phyloP scores from a whole-genome alignment of 2,888 invertebrate species.

The Brenthis daphne region DNA sequence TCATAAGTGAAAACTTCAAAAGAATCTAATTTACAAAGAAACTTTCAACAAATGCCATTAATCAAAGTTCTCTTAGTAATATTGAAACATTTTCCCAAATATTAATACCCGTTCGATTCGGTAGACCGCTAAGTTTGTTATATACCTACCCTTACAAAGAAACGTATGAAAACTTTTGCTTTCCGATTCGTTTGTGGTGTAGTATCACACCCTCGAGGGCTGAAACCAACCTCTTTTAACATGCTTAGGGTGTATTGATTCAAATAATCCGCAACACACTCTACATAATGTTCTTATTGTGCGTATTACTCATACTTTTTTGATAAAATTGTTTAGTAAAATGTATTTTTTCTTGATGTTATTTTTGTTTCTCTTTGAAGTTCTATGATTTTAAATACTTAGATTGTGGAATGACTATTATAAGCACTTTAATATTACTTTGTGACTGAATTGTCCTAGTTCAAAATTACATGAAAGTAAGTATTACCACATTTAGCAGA shows the following conservation, averaged over 20 bases:
- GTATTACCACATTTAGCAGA: too few species aligned
- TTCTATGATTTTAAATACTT: too few species aligned
- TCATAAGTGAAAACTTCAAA: conserved; percentile 13
- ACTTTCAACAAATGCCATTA: conserved; percentile 25
- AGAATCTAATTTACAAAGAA: conserved; percentile 19
- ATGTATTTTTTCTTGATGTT: too few species aligned
- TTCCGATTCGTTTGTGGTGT: conserved; percentile 60
- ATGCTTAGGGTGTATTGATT: conserved; percentile 10
- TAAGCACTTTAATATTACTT: too few species aligned
- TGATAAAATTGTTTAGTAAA: neutral
- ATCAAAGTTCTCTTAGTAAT: conserved; percentile 38
- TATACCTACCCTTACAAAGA: conserved; percentile 57
- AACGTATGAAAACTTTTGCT: conserved; percentile 56
- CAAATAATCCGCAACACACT: conserved; percentile 3
- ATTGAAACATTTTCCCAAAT: conserved; percentile 48
- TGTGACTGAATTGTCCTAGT: too few species aligned
- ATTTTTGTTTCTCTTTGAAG: too few species aligned
- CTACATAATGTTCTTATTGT: neutral
- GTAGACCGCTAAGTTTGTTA: conserved; percentile 45
- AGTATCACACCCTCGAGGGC: conserved; percentile 27
- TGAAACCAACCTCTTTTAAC: conserved; percentile 26
- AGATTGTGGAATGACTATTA: too few species aligned
- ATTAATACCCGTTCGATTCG: conserved; percentile 45
- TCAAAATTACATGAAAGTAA: too few species aligned
- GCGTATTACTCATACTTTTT: neutral